These are phyloP conservation scores for Emmelina monodactyla DNA, from an alignment of 2,888 invertebrate genomes.

Conservation along the genomic window DNA sequence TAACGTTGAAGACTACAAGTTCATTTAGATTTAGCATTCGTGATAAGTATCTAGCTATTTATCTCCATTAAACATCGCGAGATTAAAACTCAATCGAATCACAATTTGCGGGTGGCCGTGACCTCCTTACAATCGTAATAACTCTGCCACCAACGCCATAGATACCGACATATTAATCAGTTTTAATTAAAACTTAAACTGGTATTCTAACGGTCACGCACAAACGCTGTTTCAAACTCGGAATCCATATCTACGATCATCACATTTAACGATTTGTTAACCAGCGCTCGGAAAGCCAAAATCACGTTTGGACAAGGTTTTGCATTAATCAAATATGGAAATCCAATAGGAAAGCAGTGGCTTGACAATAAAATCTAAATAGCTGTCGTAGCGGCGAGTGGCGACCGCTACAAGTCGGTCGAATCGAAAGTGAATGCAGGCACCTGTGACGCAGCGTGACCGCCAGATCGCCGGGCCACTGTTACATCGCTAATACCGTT, in stretches of 20 bases:
- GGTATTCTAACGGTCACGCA: constrained; percentile 20
- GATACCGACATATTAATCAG: constrained; percentile 10
- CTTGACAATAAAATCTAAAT: not conserved
- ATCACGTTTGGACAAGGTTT: no score
- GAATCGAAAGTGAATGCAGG: constrained; percentile 50
- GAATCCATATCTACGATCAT: not conserved
- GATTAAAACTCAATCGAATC: no score
- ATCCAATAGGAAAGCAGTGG: not conserved
- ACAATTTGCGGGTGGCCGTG: not conserved
- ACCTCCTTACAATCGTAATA: not conserved
- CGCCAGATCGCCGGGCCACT: constrained; percentile 47
- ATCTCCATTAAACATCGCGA: no score
- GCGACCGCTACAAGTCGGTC: constrained; percentile 25
- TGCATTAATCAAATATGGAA: no score
- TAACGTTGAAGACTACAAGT: no score
- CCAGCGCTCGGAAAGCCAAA: no score
- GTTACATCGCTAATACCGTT: constrained; percentile 31
- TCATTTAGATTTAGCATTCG: no score
- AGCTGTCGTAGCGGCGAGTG: not conserved
- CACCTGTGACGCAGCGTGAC: constrained; percentile 51
- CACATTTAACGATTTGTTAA: no score
- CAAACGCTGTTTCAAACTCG: constrained; percentile 6
- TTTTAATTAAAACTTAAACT: constrained; percentile 29
- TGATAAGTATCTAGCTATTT: no score
- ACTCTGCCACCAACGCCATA: not conserved